These are phyloP conservation scores for Achlya flavicornis DNA, from an alignment of 2,888 invertebrate species.

Conservation along the genomic window DNA sequence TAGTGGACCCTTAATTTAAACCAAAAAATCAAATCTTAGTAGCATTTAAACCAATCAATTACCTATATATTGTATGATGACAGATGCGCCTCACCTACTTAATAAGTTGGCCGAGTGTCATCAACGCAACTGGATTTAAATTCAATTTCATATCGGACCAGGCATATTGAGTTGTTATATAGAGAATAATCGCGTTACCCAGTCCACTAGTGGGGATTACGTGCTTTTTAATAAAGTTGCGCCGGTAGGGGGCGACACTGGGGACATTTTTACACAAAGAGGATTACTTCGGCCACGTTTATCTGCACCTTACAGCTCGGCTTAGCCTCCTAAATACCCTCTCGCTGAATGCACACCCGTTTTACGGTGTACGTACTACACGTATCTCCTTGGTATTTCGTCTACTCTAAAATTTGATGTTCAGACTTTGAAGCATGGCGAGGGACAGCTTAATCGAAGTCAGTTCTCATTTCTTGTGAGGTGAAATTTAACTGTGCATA, in stretches of 20 bases:
- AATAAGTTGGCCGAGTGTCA: conserved; percentile 44
- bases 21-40: no score
- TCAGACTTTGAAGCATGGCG: conserved; percentile 14
- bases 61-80: conserved; percentile 15
- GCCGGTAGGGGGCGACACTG: conserved; percentile 70
- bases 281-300: conserved; percentile 81
- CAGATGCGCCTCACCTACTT: conserved; percentile 42
- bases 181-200: conserved; percentile 80
- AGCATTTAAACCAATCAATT: conserved; percentile 12
- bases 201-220: conserved; percentile 82
- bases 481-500: background rate
- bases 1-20: no score
- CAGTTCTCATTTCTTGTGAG: background rate
- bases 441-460: background rate
- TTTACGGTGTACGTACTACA: conserved; percentile 44
- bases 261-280: conserved; percentile 83
- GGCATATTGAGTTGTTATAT: conserved; percentile 78
- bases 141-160: conserved; percentile 77
- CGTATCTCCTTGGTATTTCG: conserved; percentile 15
- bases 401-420: conserved; percentile 15
- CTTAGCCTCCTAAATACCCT: conserved; percentile 78
- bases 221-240: conserved; percentile 82
- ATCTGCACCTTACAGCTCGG: conserved; percentile 81
- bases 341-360: conserved; percentile 68
- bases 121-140: conserved; percentile 69